Base-by-base conservation (phyloP, 1,140 invertebrate species). In the Charaxes varanes region DNA sequence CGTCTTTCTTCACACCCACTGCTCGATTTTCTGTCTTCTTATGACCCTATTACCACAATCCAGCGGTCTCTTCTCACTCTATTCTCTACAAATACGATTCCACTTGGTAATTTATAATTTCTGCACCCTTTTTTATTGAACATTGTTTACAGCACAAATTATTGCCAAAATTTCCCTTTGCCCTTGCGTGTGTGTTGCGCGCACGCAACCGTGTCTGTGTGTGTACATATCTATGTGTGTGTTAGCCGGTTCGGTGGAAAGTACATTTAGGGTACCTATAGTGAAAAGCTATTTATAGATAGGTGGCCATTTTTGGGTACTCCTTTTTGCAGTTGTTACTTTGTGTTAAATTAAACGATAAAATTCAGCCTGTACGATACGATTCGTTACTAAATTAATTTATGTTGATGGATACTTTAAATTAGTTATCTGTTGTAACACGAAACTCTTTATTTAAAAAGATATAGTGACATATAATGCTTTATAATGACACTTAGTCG, bases 131-230 rank as follows among this genome's bases (percentile, higher is more conserved):
- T 7, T 46, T 23, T 2, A 28, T 18, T 44, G 58, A 8, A 48
- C 17, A n/a, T 4, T 14, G 11, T 19, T 21, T 53, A 61, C 18
- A 28, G 37, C 59, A 72, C 62, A 72, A 73, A 70, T 64, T 59
- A 68, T 73, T 73, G 62, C 72, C 72, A 62, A 77, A 77, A 69
- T 77, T 77, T 73, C 67, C 64, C 62, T 70, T 72, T 56, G 66
- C 65, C 63, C 63, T 70, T 67, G 22, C 33, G 38, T 61, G 60
- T 61, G 62, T 38, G 41, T 40, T 49, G 41, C 42, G 57, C 56
- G 27, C 15, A 42, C 50, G 49, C 53, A 46, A 18, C 11, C 42
- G 22, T 24, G 36, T 30, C 17, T 26, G 21, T 35, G 43, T 41
- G 41, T 30, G 44, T 48, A 46, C 51, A 46, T 16, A 22, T 16